Conservation (phyloP, 2,797 vertebrate species). For the Phrynocephalus vlangalii region DNA sequence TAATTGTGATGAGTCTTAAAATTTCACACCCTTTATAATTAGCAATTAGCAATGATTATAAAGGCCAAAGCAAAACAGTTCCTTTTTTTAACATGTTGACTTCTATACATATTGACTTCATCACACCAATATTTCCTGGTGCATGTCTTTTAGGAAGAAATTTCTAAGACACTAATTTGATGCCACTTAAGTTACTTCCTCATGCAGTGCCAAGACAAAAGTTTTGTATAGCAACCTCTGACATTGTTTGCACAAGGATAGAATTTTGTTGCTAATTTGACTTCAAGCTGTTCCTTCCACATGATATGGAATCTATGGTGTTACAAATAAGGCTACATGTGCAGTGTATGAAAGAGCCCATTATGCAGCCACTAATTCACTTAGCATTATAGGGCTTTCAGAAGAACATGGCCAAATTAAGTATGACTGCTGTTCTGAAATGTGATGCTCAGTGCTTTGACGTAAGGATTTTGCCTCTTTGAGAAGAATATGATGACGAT, state of each 20-base stretch:
- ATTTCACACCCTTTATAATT: conserved; percentile 22
- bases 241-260: background rate
- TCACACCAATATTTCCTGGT: background rate
- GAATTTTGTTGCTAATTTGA: background rate
- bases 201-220: background rate
- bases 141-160: conserved; percentile 9
- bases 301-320: background rate
- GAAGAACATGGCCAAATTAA: background rate
- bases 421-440: background rate
- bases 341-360: background rate
- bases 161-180: conserved; percentile 35
- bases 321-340: conserved; percentile 21
- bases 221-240: background rate
- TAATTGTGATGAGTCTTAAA: conserved; percentile 13
- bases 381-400: background rate
- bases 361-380: conserved; percentile 4
- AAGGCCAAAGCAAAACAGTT: conserved; percentile 19
- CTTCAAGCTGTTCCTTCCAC: background rate
- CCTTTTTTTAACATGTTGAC: background rate
- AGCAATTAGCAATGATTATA: conserved; percentile 13
- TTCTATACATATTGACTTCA: conserved; percentile 2
- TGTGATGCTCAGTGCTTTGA: background rate
- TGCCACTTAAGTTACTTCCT: background rate
- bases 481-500: background rate
- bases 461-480: background rate